Conservation (phyloP, 1,140 invertebrate species). For the Ladona fulva region DNA sequence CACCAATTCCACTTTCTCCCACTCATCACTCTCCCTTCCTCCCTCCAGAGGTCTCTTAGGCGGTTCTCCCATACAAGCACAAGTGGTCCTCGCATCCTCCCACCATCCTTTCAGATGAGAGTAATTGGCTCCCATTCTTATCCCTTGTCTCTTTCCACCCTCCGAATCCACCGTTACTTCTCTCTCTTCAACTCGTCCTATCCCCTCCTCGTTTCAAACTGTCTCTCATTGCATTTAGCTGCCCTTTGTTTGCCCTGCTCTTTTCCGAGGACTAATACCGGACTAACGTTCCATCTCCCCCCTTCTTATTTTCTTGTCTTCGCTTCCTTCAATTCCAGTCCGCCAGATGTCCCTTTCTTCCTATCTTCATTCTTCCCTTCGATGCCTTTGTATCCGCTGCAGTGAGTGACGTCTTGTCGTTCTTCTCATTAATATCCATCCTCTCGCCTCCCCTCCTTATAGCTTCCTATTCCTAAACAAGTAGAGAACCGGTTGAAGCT, state of each 20-base stretch:
- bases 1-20: not conserved
- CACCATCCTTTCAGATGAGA: not conserved
- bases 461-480: too few relatives aligned
- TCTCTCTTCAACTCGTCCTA: not conserved
- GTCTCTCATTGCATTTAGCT: constrained; percentile 8
- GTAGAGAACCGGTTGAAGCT: too few relatives aligned
- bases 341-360: too few relatives aligned
- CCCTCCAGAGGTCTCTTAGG: too few relatives aligned
- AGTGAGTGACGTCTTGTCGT: too few relatives aligned
- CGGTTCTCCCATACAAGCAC: not conserved
- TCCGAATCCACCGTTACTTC: not conserved
- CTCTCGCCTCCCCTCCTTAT: too few relatives aligned
- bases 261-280: not conserved
- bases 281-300: too few relatives aligned
- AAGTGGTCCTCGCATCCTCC: not conserved
- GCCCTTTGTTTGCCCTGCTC: constrained; percentile 9
- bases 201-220: constrained; percentile 12
- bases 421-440: too few relatives aligned
- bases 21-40: not conserved
- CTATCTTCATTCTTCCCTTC: too few relatives aligned
- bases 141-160: not conserved
- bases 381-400: too few relatives aligned
- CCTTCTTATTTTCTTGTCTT: too few relatives aligned
- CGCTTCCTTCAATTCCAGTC: too few relatives aligned
- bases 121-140: constrained; percentile 10